Conservation (phyloP, 2,797 vertebrate species). For the Sciurus carolinensis region DNA sequence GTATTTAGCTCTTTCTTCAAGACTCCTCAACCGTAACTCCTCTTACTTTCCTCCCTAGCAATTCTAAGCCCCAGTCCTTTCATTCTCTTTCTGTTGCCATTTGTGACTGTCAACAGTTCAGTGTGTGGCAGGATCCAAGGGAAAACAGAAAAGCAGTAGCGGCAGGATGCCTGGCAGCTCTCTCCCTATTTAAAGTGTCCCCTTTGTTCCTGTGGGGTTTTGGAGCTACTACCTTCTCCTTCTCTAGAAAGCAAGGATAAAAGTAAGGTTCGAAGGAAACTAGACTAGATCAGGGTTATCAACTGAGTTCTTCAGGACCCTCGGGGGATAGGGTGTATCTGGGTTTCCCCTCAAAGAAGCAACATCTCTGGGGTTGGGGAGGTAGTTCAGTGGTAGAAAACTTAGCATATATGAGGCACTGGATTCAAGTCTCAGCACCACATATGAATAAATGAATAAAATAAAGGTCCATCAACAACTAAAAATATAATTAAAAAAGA, state of each 20-base stretch:
- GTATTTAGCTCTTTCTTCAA: background rate
- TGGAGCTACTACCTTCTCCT: background rate
- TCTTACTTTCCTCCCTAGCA: background rate
- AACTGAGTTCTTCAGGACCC: background rate
- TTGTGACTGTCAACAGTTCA: slow-evolving; percentile 7
- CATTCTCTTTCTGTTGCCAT: background rate
- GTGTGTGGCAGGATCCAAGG: background rate
- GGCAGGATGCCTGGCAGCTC: background rate
- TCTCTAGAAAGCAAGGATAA: background rate
- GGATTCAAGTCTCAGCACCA: no score
- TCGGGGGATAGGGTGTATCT: background rate
- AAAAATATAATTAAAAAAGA: no score
- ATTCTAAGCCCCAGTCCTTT: background rate
- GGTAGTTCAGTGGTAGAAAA: no score
- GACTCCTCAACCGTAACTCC: background rate
- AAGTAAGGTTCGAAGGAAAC: background rate
- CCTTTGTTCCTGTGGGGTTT: background rate
- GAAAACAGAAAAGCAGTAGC: background rate
- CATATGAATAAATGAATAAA: no score
- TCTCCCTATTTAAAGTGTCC: background rate
- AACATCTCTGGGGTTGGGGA: background rate
- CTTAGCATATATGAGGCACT: no score
- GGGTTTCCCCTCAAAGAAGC: background rate
- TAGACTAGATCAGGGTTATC: background rate
- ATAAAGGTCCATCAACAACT: no score